Base-by-base conservation (phyloP, 2,797 vertebrate genomes). In the Leontocebus nigricollis region DNA sequence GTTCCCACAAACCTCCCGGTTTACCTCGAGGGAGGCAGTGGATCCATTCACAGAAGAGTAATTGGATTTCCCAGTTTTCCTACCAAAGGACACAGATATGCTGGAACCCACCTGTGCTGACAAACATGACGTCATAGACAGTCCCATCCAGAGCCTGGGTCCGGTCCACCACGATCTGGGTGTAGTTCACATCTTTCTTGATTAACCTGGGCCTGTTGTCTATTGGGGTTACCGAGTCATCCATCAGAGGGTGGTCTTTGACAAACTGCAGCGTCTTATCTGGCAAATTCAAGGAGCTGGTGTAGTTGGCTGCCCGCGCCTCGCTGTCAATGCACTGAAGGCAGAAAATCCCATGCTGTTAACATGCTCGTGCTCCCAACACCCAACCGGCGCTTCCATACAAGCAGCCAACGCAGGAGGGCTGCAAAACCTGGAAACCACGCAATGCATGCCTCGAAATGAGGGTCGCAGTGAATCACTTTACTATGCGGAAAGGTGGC, bases 251-350 rank as follows among this genome's bases (percentile, higher is more conserved):
- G 98, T 99, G 99, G 98, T 99, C 99, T 98, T 99, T 99, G 20
- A 99, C 99, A 93, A 99, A 99, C 98, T 99, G 99, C 86, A 99
- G 98, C 0, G 99, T 99, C 98, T 99, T 99, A 98, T 99, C 99
- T 0, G 99, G 99, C 89, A 99, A 98, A 90, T 99, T 99, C 94
- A 99, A 98, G 0, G 99, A 99, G 98, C 98, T 99, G 98, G 90
- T 99, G 92, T 99, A 99, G 99, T 99, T 99, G 97, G 99, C 99
- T 20, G 98, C 98, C 97, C 99, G 99, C 39, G 99, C 99, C 90
- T 98, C 98, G 41, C 98, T 99, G 98, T 99, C 99, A 87, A 99
- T 99, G 94, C 99, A 99, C 99, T 99, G 97, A 2, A 4, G 86
- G 79, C 82, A 52, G 44, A 94, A 57, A 72, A 70, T 26, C 3